phyloP scores from a whole-genome alignment of 2,113 vertebrate genomes.

The Hydropotes inermis region DNA sequence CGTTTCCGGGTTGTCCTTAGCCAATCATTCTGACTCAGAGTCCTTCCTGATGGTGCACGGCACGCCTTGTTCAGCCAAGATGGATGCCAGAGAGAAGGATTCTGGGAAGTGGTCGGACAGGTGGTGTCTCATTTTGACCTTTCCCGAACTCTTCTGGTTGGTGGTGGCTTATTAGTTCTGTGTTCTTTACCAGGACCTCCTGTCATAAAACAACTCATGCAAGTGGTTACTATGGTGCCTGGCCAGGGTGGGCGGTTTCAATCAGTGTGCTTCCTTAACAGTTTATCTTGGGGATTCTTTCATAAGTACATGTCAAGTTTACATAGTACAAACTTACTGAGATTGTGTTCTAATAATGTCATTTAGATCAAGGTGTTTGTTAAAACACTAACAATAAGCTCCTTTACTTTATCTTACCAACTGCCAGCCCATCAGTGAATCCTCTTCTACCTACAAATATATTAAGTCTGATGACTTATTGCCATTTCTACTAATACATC shows the following conservation, averaged over 20 bases:
- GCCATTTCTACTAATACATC: background rate
- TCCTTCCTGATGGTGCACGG: accelerated
- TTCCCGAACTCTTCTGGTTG: background rate
- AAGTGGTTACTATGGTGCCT: background rate
- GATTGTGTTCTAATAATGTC: background rate
- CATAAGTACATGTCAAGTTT: background rate
- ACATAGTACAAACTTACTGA: background rate
- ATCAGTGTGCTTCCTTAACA: background rate
- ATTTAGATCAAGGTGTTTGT: background rate
- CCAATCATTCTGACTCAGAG: background rate
- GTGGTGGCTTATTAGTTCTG: background rate
- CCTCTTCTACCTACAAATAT: background rate
- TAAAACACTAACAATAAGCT: background rate
- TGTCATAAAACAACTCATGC: background rate
- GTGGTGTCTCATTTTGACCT: background rate
- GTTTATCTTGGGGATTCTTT: background rate
- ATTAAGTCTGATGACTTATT: background rate
- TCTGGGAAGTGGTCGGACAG: background rate
- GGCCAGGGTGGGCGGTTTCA: background rate
- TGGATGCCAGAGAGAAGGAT: background rate
- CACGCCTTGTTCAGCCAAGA: background rate
- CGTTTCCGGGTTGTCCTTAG: background rate
- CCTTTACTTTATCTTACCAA: background rate
- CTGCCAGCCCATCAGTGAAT: background rate
- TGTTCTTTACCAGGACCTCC: background rate